A percentile compares a stretch with the other conserved stretches of the same genome.
Evolutionary conservation across 1,140 invertebrate species (phyloP).

Genomic region (Drosophila subobscura): DNA sequence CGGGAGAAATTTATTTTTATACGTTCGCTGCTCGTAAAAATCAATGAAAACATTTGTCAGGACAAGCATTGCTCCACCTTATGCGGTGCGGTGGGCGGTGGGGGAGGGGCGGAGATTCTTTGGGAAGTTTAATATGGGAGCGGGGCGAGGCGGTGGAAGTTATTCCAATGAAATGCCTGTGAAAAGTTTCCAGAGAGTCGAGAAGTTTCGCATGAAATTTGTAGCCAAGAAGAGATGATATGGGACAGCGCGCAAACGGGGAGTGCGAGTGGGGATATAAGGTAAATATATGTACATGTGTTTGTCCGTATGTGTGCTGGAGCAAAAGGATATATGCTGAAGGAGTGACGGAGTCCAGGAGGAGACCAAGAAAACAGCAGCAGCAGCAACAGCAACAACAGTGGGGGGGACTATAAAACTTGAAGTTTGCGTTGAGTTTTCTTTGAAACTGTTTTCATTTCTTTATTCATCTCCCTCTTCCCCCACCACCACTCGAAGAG

Average conservation of each 20-base stretch:
- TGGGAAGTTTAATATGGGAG: not conserved
- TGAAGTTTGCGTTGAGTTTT: conserved; percentile 62
- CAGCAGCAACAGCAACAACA: conserved; percentile 18
- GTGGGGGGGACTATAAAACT: conserved; percentile 67
- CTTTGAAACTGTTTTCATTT: conserved; percentile 74
- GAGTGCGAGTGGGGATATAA: not conserved
- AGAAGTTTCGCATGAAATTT: conserved; percentile 74
- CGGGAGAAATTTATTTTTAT: conserved; percentile 72
- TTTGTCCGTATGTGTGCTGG: too few relatives aligned
- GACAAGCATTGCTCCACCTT: conserved; percentile 42
- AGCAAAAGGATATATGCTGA: too few relatives aligned
- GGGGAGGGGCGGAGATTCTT: conserved; percentile 23
- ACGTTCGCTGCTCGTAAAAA: conserved; percentile 75
- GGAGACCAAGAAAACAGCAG: conserved; percentile 8
- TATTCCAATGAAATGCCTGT: conserved; percentile 53
- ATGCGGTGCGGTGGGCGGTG: not conserved
- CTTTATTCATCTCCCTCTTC: conserved; percentile 29
- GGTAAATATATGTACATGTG: too few relatives aligned
- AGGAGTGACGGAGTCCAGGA: not conserved
- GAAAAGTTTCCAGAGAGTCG: conserved; percentile 55
- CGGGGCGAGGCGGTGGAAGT: conserved; percentile 14
- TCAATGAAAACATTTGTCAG: conserved; percentile 73
- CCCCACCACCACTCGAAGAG: too few relatives aligned
- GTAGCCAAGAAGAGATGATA: conserved; percentile 35
- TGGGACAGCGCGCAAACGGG: too few relatives aligned